A percentile compares a stretch with the other conserved stretches of the same genome.
Conservation (phyloP, 1,140 invertebrate genomes). For the Ceratitis capitata region DNA sequence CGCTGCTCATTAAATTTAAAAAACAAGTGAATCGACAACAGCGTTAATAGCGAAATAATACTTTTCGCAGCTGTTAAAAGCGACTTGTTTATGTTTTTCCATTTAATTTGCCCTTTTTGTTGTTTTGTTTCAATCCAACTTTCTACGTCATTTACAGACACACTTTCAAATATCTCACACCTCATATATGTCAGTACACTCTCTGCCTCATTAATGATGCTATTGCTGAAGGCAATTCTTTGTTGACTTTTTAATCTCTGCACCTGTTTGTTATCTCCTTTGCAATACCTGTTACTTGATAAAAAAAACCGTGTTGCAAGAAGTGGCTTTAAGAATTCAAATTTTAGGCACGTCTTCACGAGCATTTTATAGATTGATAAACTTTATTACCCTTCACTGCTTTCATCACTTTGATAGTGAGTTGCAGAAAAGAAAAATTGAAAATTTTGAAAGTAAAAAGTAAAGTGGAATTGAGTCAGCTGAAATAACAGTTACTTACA, state of each 20-base stretch:
- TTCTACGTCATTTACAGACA: not conserved
- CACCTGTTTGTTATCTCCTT: not conserved
- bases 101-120: not conserved
- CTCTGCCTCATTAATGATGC: not conserved
- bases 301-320: not conserved
- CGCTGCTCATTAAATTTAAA: not conserved
- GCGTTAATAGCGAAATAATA: not conserved
- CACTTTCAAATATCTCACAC: not conserved
- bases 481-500: no score
- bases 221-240: not conserved
- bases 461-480: no score
- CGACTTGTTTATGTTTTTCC: not conserved
- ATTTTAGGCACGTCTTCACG: not conserved
- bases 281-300: not conserved
- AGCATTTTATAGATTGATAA: slow-evolving; percentile 26
- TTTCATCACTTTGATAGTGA: not conserved
- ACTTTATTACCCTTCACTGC: not conserved
- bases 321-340: not conserved
- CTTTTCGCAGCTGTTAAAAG: not conserved
- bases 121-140: not conserved
- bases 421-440: not conserved
- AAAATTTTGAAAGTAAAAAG: not conserved
- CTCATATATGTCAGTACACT: not conserved
- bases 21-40: not conserved
- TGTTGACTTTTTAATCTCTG: slow-evolving; percentile 5